phyloP scores from a whole-genome alignment of 1,140 invertebrate genomes.

The Platyscapa corneri region DNA sequence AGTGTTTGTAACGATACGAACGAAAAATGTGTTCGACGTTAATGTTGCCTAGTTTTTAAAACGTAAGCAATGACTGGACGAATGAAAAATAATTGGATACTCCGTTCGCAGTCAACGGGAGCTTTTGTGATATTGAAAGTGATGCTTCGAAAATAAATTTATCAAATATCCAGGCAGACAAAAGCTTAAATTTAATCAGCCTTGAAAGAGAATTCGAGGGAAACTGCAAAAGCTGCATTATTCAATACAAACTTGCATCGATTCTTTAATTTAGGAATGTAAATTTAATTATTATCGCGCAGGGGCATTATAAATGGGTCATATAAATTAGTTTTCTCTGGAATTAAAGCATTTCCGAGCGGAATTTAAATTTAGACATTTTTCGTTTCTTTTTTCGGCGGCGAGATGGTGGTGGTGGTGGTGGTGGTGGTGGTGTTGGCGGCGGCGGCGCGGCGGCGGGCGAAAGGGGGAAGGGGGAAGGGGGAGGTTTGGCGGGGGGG shows the following conservation, averaged over 20 bases:
- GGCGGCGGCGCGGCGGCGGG: no score
- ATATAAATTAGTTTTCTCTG: constrained; percentile 26
- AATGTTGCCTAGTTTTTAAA: no score
- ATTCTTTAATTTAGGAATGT: neutral
- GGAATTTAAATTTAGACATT: constrained; percentile 31
- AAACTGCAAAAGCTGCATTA: neutral
- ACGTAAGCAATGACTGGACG: no score
- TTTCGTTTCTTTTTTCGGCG: constrained; percentile 11
- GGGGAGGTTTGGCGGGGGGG: no score
- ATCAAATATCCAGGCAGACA: neutral
- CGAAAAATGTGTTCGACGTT: no score
- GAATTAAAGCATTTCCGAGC: neutral
- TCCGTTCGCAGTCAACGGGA: neutral
- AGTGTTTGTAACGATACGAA: no score
- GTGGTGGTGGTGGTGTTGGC: no score
- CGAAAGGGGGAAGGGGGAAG: no score
- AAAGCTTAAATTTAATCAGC: constrained; percentile 24
- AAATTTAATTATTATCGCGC: constrained; percentile 31
- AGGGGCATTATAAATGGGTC: constrained; percentile 10
- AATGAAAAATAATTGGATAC: no score
- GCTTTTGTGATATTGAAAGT: neutral
- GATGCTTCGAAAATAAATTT: neutral
- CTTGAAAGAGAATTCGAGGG: neutral
- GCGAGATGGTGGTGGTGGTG: no score
- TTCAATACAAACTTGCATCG: neutral